Percentiles rank a stretch among this genome's conserved stretches.
phyloP scores from a whole-genome alignment of 2,888 invertebrate genomes.

The Idaea dimidiata region DNA sequence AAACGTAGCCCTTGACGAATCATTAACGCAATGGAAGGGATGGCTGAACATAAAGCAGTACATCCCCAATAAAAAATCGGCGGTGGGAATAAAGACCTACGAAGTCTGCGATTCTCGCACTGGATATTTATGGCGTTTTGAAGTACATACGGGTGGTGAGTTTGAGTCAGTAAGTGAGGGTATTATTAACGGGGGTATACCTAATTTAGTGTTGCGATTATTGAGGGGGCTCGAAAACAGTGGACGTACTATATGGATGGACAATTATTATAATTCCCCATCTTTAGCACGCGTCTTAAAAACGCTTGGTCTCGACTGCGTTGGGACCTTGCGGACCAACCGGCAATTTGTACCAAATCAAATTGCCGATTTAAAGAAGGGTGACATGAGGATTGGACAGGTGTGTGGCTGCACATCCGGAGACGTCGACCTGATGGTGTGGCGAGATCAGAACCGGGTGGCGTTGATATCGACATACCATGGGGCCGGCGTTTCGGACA shows the following conservation, averaged over 20 bases:
- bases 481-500: background rate
- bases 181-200: background rate
- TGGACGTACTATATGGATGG: constrained; percentile 27
- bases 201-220: constrained; percentile 1
- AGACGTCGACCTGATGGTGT: constrained; percentile 4
- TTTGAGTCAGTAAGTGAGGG: too few species aligned
- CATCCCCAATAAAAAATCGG: constrained; percentile 17
- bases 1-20: constrained; percentile 13
- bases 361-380: background rate
- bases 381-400: background rate
- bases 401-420: constrained; percentile 5
- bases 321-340: constrained; percentile 27
- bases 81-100: constrained; percentile 25
- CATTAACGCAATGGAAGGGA: constrained; percentile 14
- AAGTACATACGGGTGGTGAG: background rate
- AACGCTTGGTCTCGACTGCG: constrained; percentile 25
- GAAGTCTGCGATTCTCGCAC: constrained; percentile 28
- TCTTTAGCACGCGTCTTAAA: constrained; percentile 26
- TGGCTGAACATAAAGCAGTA: constrained; percentile 13
- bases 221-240: constrained; percentile 16
- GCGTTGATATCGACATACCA: constrained; percentile 6
- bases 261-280: constrained; percentile 27
- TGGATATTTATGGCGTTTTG: constrained; percentile 29
- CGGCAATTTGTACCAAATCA: constrained; percentile 23
- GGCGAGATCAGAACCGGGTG: constrained; percentile 3